Percentiles rank a stretch among this genome's conserved stretches.
phyloP scores from a whole-genome alignment of 2,888 invertebrate species.

The Smittia sp. region DNA sequence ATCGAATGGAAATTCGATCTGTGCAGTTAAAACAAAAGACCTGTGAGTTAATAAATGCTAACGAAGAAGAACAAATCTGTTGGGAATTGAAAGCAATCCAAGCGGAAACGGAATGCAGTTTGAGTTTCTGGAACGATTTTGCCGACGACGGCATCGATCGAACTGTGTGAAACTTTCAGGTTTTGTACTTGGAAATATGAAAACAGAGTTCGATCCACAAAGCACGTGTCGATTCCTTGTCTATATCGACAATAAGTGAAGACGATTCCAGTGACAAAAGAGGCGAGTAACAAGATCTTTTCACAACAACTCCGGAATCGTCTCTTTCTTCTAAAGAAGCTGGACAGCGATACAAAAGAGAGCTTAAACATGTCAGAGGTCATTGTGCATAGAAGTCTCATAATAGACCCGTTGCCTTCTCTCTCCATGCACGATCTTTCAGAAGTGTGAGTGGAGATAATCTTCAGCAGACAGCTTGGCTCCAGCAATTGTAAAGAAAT shows the following conservation, averaged over 20 bases:
- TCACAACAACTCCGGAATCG: constrained; percentile 14
- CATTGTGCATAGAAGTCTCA: constrained; percentile 27
- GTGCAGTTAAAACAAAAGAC: neutral
- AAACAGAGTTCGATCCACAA: neutral
- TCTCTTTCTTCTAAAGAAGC: neutral
- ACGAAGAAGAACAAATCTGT: neutral
- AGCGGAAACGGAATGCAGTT: constrained; percentile 21
- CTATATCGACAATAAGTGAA: neutral
- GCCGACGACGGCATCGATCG: too few relatives aligned
- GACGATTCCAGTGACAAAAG: neutral
- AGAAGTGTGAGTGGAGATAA: neutral
- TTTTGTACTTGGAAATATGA: neutral
- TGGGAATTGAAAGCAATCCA: neutral
- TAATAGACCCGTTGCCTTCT: neutral
- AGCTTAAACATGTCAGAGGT: constrained; percentile 36
- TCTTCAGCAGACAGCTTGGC: constrained; percentile 37
- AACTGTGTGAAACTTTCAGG: neutral
- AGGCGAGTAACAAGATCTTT: constrained; percentile 10
- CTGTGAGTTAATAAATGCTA: constrained; percentile 11
- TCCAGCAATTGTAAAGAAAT: constrained; percentile 36
- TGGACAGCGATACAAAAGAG: constrained; percentile 6
- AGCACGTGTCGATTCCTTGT: too few relatives aligned
- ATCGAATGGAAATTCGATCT: constrained; percentile 7
- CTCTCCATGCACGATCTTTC: neutral
- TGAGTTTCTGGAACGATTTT: neutral